Evolutionary conservation across 2,113 vertebrate species (phyloP), one percentile per base, ranked within the genome.

Genomic region (Solea senegalensis): DNA sequence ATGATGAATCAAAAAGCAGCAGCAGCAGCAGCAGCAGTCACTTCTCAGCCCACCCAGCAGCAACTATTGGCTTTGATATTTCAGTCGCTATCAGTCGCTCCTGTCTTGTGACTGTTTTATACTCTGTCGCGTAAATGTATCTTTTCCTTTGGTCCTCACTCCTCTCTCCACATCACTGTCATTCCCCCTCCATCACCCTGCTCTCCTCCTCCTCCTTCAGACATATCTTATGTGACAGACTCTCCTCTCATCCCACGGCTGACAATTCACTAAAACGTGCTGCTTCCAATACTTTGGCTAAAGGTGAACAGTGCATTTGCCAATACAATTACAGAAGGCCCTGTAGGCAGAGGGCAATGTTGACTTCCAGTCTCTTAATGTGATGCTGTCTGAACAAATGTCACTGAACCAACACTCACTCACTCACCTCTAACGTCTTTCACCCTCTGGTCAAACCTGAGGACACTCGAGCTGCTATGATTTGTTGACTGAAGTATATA

Each of bases 1-100:
- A 76, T 76, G 79, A 76, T 84, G 80, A 81, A 91, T 90, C 86
- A 92, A 89, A 92, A 80, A 72, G 54, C 13, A 21, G 21, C 21
- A 21, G 54, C 28, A 21, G 21, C 21, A 21, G 54, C 28, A 60
- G 71, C 58, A 6, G 61, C 81, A 84, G 80, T 82, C 72, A 76
- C 88, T 87, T 87, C 67, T 70, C 80, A 72, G 76, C 78, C 80
- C 74, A 81, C 82, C 80, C 65, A 63, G 84, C 83, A 85, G 61
- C 34, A 34, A 86, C 43, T 60, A 55, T 64, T 41, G 48, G 45
- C 89, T 91, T 92, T 92, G 88, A 92, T 91, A 90, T 75, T 89
- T 88, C 86, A 89, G 68, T 91, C 87, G 84, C 89, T 85, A 87
- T 83, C 88, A 81, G 80, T n/a, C n/a, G n/a, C 72, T 60, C 72